Evolutionary conservation across 2,888 invertebrate species (phyloP).

Genomic region (Brachycybe producta): DNA sequence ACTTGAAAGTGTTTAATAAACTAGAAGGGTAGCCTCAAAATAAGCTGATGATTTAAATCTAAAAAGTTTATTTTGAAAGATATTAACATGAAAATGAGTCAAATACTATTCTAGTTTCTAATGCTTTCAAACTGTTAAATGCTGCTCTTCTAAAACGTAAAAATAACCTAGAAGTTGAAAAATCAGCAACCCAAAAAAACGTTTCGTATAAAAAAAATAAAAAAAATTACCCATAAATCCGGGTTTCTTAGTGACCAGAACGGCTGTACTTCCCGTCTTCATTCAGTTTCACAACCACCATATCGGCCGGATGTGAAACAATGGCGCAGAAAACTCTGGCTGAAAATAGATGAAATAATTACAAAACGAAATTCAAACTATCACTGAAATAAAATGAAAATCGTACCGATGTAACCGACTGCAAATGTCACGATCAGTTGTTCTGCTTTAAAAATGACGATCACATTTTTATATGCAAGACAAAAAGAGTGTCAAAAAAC

Average conservation of each 20-base stretch:
- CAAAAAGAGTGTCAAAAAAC: too few relatives aligned
- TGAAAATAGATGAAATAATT: constrained; percentile 24
- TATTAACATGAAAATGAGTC: too few relatives aligned
- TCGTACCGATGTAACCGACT: constrained; percentile 69
- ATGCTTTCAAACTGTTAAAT: too few relatives aligned
- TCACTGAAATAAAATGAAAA: not conserved
- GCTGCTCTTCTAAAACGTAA: too few relatives aligned
- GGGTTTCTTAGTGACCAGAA: constrained; percentile 56
- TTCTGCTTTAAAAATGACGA: constrained; percentile 82
- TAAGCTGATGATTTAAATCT: constrained; percentile 5
- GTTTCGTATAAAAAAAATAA: too few relatives aligned
- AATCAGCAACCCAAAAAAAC: too few relatives aligned
- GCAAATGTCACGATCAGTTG: constrained; percentile 91
- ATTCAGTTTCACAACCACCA: constrained; percentile 91
- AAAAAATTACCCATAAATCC: constrained; percentile 41
- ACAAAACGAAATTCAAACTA: not conserved
- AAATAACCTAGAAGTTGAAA: too few relatives aligned
- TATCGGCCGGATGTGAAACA: constrained; percentile 98
- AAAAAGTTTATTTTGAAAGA: too few relatives aligned
- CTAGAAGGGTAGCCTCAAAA: too few relatives aligned
- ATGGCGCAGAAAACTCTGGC: constrained; percentile 98
- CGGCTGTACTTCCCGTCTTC: constrained; percentile 63
- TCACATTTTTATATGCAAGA: too few relatives aligned
- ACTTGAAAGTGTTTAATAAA: not conserved
- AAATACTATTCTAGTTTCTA: too few relatives aligned